Evolutionary conservation across 1,140 invertebrate genomes (phyloP), one percentile per base, ranked within the genome.

Genomic region (Ptiloglossa arizonensis): DNA sequence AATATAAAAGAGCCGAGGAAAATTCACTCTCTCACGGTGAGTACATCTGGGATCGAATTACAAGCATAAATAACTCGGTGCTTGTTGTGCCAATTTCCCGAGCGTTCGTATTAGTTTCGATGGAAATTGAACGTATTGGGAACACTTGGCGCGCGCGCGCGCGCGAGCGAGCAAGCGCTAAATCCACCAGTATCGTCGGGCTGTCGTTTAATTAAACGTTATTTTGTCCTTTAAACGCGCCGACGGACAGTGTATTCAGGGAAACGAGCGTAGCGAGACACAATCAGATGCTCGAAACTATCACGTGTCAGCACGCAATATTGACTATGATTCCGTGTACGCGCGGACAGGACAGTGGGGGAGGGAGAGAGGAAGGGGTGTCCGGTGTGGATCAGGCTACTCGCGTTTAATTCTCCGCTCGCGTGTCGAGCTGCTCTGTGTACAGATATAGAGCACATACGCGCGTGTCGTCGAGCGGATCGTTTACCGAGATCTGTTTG

Each of bases 141-240:
- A 44, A 35, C 11, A 41, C 19, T 38, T 9, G 9, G 19, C 5
- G 11, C 59, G 9, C 9, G n/a, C n/a, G n/a, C n/a, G n/a, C n/a
- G n/a, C n/a, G n/a, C n/a, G n/a, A n/a, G n/a, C n/a, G n/a, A n/a
- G n/a, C n/a, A n/a, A n/a, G n/a, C n/a, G 59, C 3, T 62, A 41
- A 62, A 71, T n/a, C 2, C 3, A 8, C 11, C 8, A n/a, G 22
- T 19, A 9, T 11, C 6, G 2, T 0, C 13, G 19, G 2, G 17
- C 22, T 15, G 24, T 41, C 59, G 59, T 64, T 73, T 73, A 73
- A 73, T 73, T 73, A 54, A 64, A 54, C 19, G 6, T 15, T 44
- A 50, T n/a, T 73, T 73, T 54, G 48, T 29, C 60, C 32, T 54
- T 66, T 24, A 22, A 32, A 73, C 13, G 19, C 11, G 32, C 22